Conservation (phyloP, 2,888 invertebrate genomes). For the Glaucopsyche alexis region DNA sequence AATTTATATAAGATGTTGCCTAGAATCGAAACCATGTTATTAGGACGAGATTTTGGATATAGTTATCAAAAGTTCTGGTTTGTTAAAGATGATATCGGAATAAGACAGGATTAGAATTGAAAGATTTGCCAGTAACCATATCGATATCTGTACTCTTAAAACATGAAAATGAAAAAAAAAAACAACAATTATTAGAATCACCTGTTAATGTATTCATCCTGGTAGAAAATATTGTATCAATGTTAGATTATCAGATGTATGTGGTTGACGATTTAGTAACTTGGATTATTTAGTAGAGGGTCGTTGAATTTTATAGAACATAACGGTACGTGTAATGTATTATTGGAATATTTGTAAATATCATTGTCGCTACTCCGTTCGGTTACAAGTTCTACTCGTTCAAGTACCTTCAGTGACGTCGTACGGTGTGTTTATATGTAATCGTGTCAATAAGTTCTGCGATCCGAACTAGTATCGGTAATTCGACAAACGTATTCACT, state of each 20-base stretch:
- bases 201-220: conserved; percentile 77
- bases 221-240: conserved; percentile 68
- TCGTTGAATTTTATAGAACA: conserved; percentile 68
- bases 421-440: conserved; percentile 31
- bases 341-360: conserved; percentile 56
- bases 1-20: conserved; percentile 72
- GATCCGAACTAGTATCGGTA: background rate
- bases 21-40: conserved; percentile 57
- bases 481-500: conserved; percentile 33
- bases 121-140: conserved; percentile 70
- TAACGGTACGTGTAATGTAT: conserved; percentile 52
- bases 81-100: conserved; percentile 61
- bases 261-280: conserved; percentile 64
- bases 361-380: conserved; percentile 57
- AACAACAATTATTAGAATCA: conserved; percentile 70
- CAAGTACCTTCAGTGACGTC: conserved; percentile 39
- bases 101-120: conserved; percentile 56
- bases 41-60: conserved; percentile 45
- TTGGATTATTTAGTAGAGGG: conserved; percentile 60
- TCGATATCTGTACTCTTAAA: conserved; percentile 65
- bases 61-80: conserved; percentile 47
- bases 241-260: conserved; percentile 74
- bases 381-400: conserved; percentile 45
- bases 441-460: conserved; percentile 10
- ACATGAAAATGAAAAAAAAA: conserved; percentile 63